Conservation (phyloP, 2,113 vertebrate species). For the Pogona vitticeps region DNA sequence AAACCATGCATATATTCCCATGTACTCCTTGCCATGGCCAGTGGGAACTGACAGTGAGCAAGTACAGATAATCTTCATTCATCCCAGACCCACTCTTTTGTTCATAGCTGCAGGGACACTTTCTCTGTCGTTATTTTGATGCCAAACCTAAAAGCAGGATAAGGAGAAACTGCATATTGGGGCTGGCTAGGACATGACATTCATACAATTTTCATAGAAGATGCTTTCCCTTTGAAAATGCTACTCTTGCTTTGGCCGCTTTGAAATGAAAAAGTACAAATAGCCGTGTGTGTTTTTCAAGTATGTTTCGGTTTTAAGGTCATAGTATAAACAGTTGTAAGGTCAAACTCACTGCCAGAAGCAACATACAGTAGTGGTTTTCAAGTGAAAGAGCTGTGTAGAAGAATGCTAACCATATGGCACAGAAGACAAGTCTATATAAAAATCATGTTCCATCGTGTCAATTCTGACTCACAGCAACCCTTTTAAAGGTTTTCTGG, state of each 20-base stretch:
- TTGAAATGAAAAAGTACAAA: background rate
- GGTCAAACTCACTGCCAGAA: slow-evolving; percentile 11
- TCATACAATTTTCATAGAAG: background rate
- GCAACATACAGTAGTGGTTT: background rate
- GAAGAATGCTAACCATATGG: background rate
- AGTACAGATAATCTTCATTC: slow-evolving; percentile 2
- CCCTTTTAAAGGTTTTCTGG: no score
- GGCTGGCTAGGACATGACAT: accelerated
- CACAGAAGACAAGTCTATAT: background rate
- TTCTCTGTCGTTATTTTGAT: background rate
- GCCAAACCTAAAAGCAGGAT: background rate
- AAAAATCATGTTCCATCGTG: no score
- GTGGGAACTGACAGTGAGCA: background rate
- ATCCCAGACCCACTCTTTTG: background rate
- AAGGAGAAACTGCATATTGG: background rate
- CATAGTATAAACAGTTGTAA: background rate
- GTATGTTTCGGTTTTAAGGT: background rate
- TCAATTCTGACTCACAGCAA: no score
- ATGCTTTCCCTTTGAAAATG: accelerated
- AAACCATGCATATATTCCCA: accelerated
- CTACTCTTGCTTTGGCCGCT: background rate
- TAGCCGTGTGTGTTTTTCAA: background rate
- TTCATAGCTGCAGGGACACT: background rate
- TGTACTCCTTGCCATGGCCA: background rate
- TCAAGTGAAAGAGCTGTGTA: background rate